These are phyloP conservation scores for Hyles euphorbiae DNA, from an alignment of 1,140 invertebrate species.

Conservation along the genomic window DNA sequence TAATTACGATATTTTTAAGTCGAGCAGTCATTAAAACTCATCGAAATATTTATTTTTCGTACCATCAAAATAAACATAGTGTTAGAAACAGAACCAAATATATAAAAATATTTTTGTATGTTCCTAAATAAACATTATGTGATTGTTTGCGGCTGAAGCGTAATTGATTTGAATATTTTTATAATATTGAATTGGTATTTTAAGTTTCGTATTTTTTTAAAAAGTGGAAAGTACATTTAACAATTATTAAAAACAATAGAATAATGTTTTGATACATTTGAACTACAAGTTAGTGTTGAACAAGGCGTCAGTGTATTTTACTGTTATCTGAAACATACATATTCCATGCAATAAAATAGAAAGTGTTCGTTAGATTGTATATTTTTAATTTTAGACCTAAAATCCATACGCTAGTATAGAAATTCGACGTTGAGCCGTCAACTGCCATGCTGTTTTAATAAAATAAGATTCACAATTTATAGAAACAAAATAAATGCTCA, in stretches of 20 bases:
- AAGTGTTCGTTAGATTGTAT: constrained; percentile 19
- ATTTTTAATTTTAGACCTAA: constrained; percentile 19
- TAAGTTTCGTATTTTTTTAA: constrained; percentile 15
- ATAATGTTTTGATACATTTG: no score
- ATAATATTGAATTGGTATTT: constrained; percentile 41
- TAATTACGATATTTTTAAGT: no score
- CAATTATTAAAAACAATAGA: no score
- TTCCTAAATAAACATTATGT: constrained; percentile 59
- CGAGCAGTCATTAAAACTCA: no score
- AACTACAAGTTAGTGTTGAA: no score
- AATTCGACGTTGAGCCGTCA: constrained; percentile 7
- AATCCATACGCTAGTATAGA: constrained; percentile 25
- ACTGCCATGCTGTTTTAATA: constrained; percentile 5
- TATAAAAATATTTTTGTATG: constrained; percentile 62
- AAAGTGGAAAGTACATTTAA: no score
- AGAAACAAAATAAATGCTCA: no score
- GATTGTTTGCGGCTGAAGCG: constrained; percentile 36
- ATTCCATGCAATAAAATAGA: constrained; percentile 15
- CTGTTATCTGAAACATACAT: constrained; percentile 7
- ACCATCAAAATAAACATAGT: no score
- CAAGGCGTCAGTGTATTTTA: constrained; percentile 8
- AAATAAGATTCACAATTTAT: not conserved
- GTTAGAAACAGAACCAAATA: constrained; percentile 49
- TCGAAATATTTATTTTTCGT: no score
- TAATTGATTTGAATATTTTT: constrained; percentile 24